Conservation (phyloP, 2,797 vertebrate genomes). For the Tapera naevia region DNA sequence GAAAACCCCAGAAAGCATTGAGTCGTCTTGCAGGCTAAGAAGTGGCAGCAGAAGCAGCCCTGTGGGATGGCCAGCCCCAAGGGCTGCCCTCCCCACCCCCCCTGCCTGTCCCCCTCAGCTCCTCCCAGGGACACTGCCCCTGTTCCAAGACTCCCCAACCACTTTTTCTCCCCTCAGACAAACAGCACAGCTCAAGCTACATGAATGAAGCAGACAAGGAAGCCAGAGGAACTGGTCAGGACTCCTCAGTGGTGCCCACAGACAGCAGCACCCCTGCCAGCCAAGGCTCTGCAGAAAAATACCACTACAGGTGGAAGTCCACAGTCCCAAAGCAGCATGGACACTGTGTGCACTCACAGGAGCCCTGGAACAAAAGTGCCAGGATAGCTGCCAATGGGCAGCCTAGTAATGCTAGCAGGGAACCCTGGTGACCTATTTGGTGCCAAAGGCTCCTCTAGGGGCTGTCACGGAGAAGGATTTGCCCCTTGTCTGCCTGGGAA, state of each 20-base stretch:
- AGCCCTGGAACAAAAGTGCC: too few species aligned
- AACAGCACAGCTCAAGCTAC: not conserved
- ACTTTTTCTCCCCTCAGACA: not conserved
- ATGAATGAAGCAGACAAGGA: not conserved
- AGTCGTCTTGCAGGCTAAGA: not conserved
- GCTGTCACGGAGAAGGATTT: too few species aligned
- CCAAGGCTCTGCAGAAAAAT: not conserved
- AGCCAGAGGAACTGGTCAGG: not conserved
- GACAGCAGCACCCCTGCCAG: fast-evolving
- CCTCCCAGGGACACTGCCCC: not conserved
- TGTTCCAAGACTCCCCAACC: not conserved
- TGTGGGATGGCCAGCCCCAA: too few species aligned
- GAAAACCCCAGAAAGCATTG: not conserved
- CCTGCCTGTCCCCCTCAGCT: not conserved
- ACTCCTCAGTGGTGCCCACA: not conserved
- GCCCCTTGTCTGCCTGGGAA: too few species aligned
- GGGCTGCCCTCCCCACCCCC: fast-evolving
- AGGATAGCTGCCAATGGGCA: too few species aligned
- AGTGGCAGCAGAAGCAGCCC: not conserved
- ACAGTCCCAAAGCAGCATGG: too few species aligned
- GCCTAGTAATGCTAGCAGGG: too few species aligned
- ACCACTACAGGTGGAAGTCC: not conserved
- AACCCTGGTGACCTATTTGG: too few species aligned
- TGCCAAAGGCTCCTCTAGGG: too few species aligned
- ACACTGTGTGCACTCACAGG: too few species aligned